Evolutionary conservation across 2,888 invertebrate genomes (phyloP).

Genomic region (Petrophora chlorosata): DNA sequence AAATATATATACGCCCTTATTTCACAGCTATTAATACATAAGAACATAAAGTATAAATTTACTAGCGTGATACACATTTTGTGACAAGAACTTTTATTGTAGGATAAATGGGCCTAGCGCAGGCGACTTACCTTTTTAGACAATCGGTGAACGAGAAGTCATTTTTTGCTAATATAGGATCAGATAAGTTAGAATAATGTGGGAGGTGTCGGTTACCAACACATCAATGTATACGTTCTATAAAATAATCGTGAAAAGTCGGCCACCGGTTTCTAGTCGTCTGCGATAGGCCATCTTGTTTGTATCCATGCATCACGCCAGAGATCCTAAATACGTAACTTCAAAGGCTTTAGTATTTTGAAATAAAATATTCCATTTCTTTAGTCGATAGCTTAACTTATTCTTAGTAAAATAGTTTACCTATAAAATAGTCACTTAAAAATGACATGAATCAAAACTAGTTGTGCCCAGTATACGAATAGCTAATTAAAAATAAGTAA

Average conservation of each 20-base stretch:
- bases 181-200: conserved; percentile 21
- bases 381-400: conserved; percentile 82
- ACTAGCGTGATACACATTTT: conserved; percentile 50
- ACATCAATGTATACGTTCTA: conserved; percentile 27
- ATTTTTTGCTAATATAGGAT: conserved; percentile 26
- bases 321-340: conserved; percentile 76
- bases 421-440: conserved; percentile 74
- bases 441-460: conserved; percentile 83
- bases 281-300: conserved; percentile 19
- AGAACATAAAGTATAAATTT: conserved; percentile 50
- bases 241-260: conserved; percentile 17
- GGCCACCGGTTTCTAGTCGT: conserved; percentile 17
- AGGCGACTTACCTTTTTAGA: conserved; percentile 35
- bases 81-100: conserved; percentile 29
- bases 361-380: conserved; percentile 79
- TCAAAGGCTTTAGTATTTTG: conserved; percentile 77
- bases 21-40: conserved; percentile 56
- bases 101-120: conserved; percentile 10
- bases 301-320: conserved; percentile 52
- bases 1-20: conserved; percentile 40
- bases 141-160: conserved; percentile 38
- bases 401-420: conserved; percentile 80
- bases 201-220: conserved; percentile 23
- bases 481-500: conserved; percentile 75
- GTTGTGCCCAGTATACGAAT: conserved; percentile 85